A percentile compares a stretch with the other conserved stretches of the same genome.
Conservation (phyloP, 2,797 vertebrate genomes). For the Amblyopsis hoosieri region DNA sequence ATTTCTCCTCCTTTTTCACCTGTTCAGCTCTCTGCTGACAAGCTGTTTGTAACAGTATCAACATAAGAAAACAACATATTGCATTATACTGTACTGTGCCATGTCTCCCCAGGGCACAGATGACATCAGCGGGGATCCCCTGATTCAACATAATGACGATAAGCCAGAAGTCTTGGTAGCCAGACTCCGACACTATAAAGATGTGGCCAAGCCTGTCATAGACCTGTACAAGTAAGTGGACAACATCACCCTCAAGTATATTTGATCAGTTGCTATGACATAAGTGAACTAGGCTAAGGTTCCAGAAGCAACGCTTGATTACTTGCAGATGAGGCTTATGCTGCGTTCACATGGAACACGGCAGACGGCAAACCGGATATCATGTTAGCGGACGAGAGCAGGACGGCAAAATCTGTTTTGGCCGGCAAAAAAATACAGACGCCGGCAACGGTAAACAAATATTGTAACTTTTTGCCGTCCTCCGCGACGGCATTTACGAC, state of each 20-base stretch:
- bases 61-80: constrained; percentile 17
- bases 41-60: not conserved
- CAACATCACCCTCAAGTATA: not conserved
- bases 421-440: too few relatives aligned
- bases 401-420: too few relatives aligned
- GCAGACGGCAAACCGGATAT: too few relatives aligned
- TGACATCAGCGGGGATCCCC: constrained; percentile 87
- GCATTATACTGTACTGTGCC: constrained; percentile 4
- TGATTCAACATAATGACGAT: constrained; percentile 91
- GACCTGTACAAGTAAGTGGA: constrained; percentile 91
- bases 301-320: not conserved
- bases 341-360: too few relatives aligned
- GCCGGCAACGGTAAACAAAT: too few relatives aligned
- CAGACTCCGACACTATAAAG: constrained; percentile 92
- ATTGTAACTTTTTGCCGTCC: too few relatives aligned
- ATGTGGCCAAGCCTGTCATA: constrained; percentile 91
- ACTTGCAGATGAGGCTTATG: not conserved
- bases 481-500: too few relatives aligned
- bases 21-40: too few relatives aligned
- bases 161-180: constrained; percentile 87
- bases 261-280: not conserved
- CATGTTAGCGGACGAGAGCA: too few relatives aligned
- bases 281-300: not conserved
- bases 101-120: constrained; percentile 81
- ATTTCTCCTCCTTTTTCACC: too few relatives aligned